Conservation (phyloP, 2,888 invertebrate species). For the Polymixis lichenea region DNA sequence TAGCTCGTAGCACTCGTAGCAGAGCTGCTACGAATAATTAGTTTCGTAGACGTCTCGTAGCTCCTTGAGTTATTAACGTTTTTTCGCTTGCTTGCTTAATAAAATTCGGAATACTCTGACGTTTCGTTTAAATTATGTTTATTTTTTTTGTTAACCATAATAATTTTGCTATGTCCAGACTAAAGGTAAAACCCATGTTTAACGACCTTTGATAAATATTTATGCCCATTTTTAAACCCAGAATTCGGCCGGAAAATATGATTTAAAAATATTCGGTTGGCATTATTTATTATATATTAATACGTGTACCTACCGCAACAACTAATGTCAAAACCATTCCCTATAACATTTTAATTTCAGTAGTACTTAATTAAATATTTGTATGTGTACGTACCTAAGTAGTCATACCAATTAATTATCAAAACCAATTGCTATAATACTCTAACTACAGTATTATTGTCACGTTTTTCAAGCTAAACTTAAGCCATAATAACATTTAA, state of each 20-base stretch:
- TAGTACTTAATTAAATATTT: background rate
- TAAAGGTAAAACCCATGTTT: no score
- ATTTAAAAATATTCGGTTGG: background rate
- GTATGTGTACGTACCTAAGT: background rate
- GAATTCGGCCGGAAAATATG: background rate
- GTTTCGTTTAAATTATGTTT: conserved; percentile 13
- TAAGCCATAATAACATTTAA: background rate
- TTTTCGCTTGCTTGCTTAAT: conserved; percentile 38
- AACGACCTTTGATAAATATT: background rate
- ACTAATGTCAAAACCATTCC: no score
- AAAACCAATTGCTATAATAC: background rate
- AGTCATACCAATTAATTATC: background rate
- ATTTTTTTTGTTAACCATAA: background rate
- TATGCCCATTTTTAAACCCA: background rate
- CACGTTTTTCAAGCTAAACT: background rate
- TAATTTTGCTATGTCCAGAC: background rate
- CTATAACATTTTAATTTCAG: background rate
- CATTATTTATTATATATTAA: background rate
- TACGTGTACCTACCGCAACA: no score
- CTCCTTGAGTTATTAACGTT: conserved; percentile 41
- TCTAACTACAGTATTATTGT: background rate
- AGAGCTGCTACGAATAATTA: conserved; percentile 60
- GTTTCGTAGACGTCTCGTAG: conserved; percentile 53
- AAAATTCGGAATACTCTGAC: conserved; percentile 28
- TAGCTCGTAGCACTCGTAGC: conserved; percentile 53